A percentile compares a stretch with the other conserved stretches of the same genome.
These are phyloP conservation scores for Ancistrus triradiatus DNA, from an alignment of 2,113 vertebrate species.

Conservation along the genomic window DNA sequence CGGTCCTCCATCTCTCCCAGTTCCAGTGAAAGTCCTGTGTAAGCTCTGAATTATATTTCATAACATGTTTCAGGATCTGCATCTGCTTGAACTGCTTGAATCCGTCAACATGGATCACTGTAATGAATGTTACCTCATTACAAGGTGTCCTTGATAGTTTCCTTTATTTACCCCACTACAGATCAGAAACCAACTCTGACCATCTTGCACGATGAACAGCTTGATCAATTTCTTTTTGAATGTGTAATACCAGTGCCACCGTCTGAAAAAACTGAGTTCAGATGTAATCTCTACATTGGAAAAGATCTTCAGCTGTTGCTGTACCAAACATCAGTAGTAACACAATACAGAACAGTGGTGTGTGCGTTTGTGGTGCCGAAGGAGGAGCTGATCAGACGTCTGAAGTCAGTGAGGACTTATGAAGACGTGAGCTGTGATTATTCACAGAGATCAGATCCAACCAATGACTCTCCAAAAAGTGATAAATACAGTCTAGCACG, in stretches of 20 bases:
- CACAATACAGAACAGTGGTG: neutral
- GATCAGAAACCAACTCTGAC: conserved; percentile 20
- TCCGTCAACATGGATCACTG: neutral
- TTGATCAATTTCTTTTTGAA: rapidly evolving
- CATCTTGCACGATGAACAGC: rapidly evolving
- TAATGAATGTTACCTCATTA: rapidly evolving
- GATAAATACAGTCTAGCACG: neutral
- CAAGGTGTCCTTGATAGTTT: rapidly evolving
- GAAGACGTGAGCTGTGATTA: conserved; percentile 38
- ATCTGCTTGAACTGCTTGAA: no score
- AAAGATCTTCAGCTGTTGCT: neutral
- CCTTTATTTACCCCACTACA: neutral
- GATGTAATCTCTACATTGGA: conserved; percentile 39
- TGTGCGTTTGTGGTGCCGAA: neutral
- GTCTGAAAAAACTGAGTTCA: conserved; percentile 6
- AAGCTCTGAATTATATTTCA: no score
- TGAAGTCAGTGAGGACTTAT: conserved; percentile 3
- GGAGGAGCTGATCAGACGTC: conserved; percentile 3
- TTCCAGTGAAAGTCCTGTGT: no score
- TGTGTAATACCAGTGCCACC: conserved; percentile 7
- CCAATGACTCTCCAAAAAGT: conserved; percentile 26
- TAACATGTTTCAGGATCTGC: no score
- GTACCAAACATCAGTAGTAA: rapidly evolving
- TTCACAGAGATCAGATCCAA: conserved; percentile 9
- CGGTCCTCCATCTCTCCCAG: no score